Conservation (phyloP, 2,888 invertebrate species). For the Troglohyphantes excavatus region DNA sequence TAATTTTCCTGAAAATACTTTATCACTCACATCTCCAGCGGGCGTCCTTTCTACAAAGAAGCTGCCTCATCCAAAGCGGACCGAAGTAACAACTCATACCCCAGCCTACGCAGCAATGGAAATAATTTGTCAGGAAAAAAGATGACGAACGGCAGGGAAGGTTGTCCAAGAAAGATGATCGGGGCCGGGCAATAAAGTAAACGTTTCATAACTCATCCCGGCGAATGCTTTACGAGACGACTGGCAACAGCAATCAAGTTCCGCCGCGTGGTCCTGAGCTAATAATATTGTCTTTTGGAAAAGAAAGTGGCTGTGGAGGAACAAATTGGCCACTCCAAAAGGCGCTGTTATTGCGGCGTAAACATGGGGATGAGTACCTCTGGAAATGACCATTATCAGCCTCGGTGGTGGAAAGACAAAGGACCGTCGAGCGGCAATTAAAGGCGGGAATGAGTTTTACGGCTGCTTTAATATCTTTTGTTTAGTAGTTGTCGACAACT, state of each 20-base stretch:
- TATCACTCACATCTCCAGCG: too few species aligned
- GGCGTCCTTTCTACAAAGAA: too few species aligned
- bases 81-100: not conserved
- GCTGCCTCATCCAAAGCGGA: too few species aligned
- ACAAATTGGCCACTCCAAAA: constrained; percentile 29
- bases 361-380: constrained; percentile 11
- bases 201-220: constrained; percentile 40
- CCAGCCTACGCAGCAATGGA: constrained; percentile 35
- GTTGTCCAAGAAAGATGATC: constrained; percentile 1
- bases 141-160: constrained; percentile 42
- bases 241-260: not conserved
- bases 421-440: constrained; percentile 11
- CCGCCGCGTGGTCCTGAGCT: not conserved
- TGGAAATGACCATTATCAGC: not conserved
- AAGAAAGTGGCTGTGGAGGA: not conserved
- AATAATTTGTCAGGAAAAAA: constrained; percentile 41
- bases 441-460: not conserved
- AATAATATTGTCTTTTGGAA: not conserved
- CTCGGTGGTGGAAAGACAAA: constrained; percentile 24
- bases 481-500: not conserved
- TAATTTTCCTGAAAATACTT: too few species aligned
- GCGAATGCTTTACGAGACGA: constrained; percentile 16
- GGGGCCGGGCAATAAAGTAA: constrained; percentile 12
- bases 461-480: constrained; percentile 8
- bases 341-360: not conserved